Evolutionary conservation across 1,140 invertebrate genomes (phyloP), one percentile per base, ranked within the genome.

Genomic region (Tetramorium alpestre): DNA sequence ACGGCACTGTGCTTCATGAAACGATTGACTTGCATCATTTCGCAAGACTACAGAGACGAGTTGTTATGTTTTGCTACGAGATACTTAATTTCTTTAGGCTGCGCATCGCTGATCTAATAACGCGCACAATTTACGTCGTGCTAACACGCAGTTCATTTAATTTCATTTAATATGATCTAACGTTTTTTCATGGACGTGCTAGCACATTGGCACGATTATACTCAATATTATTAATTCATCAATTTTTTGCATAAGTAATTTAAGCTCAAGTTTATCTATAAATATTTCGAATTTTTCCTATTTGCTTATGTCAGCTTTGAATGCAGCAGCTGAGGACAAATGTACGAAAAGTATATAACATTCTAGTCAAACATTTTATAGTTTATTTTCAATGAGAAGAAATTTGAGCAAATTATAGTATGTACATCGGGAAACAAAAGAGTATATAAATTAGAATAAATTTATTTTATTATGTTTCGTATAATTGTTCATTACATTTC

Each of bases 1-100:
- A 91, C 76, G 89, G 54, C 89, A 91, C 89, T 91, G 89, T 90
- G 64, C 60, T 58, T 62, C 13, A 44, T 58, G 58, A 18, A 84
- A 22, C 18, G 13, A 84, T 64, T 72, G 33, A 80, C 11, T 28
- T 65, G 44, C 44, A 28, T 84, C 54, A 75, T 62, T 75, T 62
- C n/a, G 38, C 11, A 60, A 49, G 28, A 38, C 5, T 75, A 58
- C 54, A 60, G 41, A 47, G 41, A 60, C 41, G 28, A 73, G 0
- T 75, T 67, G 7, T 73, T 56, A 67, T 41, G 47, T 41, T 58
- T 73, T 25, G 25, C 7, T 22, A 58, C 1, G n/a, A 75, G 11
- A 56, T 16, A 44, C 65, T 72, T 72, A 38, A 56, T 16, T 47
- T 49, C 13, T 33, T 58, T 49, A 60, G 25, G 67, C n/a, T 73